Base-by-base conservation (phyloP, 2,113 vertebrate genomes). In the Festucalex cinctus region DNA sequence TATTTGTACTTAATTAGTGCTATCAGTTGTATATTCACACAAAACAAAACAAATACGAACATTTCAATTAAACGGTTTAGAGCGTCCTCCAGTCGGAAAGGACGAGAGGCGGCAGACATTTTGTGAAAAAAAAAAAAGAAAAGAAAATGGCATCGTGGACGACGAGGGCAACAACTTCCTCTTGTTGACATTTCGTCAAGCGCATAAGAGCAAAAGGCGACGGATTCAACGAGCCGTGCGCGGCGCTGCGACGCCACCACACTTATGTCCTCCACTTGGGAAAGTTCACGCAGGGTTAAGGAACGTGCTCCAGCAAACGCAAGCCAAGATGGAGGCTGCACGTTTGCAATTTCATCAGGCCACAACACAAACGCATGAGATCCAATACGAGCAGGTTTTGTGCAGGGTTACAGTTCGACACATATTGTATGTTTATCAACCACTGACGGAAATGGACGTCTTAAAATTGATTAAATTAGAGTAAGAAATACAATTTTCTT, bases 181-280 rank as follows among this genome's bases (percentile, higher is more conserved):
- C 56, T 35, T 58, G 56, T 58, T 58, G 56, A 58, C 56, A 56
- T 56, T 56, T 56, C 13, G 53, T 32, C 14, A 56, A 58, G 56
- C 14, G 56, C 24, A 13, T 32, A 58, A 58, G 28, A 58, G 56
- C 26, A 53, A 53, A 53, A 53, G 56, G 26, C 56, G 26, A 28
- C 56, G 56, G 56, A 58, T 32, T 58, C 17, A 28, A 58, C 26
- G 26, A 32, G 24, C 28, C 24, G 13, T 17, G 56, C 53, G 53
- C 1, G 22, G 53, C 17, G 46, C 46, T 7, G 17, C 49, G n/a
- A 51, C 20, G 48, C 48, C 48, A 10, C 48, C n/a, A 22, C n/a
- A 2, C n/a, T 51, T 13, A 10, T 53, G 12, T 53, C 22, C 49
- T 53, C 16, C 56, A 35, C 56, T 58, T 58, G 5, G 16, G 16